Base-by-base conservation (phyloP, 2,888 invertebrate genomes). In the Lutraria lutraria region DNA sequence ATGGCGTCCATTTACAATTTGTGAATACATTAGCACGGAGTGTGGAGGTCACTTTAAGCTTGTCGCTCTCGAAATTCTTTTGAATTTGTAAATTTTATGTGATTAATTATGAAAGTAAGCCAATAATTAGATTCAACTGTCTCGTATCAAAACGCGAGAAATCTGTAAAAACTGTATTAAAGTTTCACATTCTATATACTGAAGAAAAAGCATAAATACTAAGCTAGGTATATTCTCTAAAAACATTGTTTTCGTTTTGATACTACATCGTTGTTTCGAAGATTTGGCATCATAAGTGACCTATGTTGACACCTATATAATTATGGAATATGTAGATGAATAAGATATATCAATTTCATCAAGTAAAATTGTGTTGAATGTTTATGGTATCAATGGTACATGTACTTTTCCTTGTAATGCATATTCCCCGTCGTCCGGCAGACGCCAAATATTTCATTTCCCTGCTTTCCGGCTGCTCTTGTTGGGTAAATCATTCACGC, bases 81-180 rank as follows among this genome's bases (percentile, higher is more conserved):
- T 31, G 31, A 76, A 31, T 25, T 16, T 6, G 19, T 16, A 19
- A 31, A 31, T 76, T 76, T 34, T 34, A 76, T 76, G 31, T 25
- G 34, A 76, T 76, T 76, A 34, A 76, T 76, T 76, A n/a, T 13
- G 34, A 19, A 4, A 31, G 31, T 76, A 19, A 76, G 13, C 29
- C 34, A 31, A 15, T 25, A 19, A 19, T 76, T 0, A 34, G 76
- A 76, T 34, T 31, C 29, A 76, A 31, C 15, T 16, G 76, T 76
- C 34, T 76, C 0, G 76, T n/a, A 76, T 31, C 31, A 76, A 76
- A 76, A 34, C 31, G 76, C 76, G 76, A 34, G 34, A 76, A 76
- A 25, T 25, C 25, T 8, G 21, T 68, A 25, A 25, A 68, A 25
- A 68, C 25, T n/a, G n/a, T 68, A 25, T 25, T 68, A 68, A 68